Conservation (phyloP, 37 sponge, comb jelly and placozoan genomes). For the Cliona cf. orientalis region DNA sequence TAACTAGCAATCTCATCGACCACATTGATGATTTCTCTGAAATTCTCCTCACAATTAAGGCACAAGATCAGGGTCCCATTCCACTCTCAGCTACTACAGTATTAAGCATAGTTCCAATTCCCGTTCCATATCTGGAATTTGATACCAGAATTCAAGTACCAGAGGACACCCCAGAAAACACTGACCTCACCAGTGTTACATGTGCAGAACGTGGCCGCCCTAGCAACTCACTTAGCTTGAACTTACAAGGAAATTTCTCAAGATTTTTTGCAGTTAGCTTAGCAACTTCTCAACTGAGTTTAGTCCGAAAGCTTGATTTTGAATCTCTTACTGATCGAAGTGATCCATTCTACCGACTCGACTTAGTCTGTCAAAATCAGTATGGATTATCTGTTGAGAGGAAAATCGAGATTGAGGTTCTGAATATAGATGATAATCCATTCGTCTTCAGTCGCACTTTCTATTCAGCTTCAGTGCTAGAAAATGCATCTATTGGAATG, state of each 20-base stretch:
- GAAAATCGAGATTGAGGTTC: background rate
- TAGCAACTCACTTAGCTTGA: constrained; percentile 1
- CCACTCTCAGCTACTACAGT: constrained; percentile 2
- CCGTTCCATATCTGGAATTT: constrained; percentile 7
- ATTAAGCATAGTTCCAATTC: constrained; percentile 6
- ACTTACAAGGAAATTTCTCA: background rate
- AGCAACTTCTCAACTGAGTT: constrained; percentile 2
- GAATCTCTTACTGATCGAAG: constrained; percentile 20
- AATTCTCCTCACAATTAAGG: constrained; percentile 36
- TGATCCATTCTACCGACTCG: background rate
- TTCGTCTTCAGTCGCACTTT: constrained; percentile 4
- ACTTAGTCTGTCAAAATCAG: constrained; percentile 23
- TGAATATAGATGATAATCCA: constrained; percentile 41
- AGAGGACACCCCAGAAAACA: constrained; percentile 24
- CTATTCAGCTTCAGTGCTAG: constrained; percentile 13
- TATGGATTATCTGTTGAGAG: background rate
- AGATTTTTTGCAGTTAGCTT: background rate
- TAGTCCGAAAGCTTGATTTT: constrained; percentile 20
- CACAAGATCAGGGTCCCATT: constrained; percentile 24
- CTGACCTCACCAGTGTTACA: constrained; percentile 11
- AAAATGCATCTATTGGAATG: constrained; percentile 5
- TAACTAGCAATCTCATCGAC: background rate
- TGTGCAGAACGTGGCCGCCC: constrained; percentile 20
- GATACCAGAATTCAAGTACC: background rate
- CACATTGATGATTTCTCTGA: background rate